phyloP scores from a whole-genome alignment of 1,140 invertebrate species.

The Rhagoletis pomonella region DNA sequence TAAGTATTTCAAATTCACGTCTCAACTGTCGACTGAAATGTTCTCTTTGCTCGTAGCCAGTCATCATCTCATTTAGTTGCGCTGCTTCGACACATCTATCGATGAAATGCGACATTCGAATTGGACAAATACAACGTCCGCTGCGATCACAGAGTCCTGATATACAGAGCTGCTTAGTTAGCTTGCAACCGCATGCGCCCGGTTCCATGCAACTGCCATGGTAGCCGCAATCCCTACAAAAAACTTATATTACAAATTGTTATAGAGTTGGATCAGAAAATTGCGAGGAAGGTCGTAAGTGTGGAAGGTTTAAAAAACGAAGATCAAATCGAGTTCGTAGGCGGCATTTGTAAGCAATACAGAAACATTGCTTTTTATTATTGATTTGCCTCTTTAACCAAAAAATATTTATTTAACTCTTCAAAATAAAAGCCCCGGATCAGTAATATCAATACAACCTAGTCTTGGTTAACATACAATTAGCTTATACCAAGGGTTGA shows the following conservation, averaged over 20 bases:
- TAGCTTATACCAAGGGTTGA: no score
- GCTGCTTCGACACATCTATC: constrained; percentile 61
- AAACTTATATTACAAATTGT: not conserved
- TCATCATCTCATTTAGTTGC: constrained; percentile 54
- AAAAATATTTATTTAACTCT: no score
- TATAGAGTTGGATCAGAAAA: not conserved
- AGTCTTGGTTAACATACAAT: no score
- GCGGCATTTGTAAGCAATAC: no score
- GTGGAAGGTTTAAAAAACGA: no score
- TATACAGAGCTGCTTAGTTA: constrained; percentile 60
- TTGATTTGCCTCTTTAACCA: no score
- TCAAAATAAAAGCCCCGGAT: no score
- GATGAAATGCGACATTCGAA: constrained; percentile 62
- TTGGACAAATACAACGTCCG: constrained; percentile 63
- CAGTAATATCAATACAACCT: no score
- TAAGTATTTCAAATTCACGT: constrained; percentile 66
- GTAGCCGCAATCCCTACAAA: constrained; percentile 63
- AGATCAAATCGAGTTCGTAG: no score
- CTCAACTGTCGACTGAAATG: constrained; percentile 60
- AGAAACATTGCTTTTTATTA: no score
- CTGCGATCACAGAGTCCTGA: constrained; percentile 60
- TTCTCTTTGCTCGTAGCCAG: constrained; percentile 53
- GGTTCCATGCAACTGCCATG: constrained; percentile 66
- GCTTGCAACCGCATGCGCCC: constrained; percentile 65
- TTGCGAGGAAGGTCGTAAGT: not conserved